Evolutionary conservation across 1,140 invertebrate genomes (phyloP).

Genomic region (Drosophila littoralis): DNA sequence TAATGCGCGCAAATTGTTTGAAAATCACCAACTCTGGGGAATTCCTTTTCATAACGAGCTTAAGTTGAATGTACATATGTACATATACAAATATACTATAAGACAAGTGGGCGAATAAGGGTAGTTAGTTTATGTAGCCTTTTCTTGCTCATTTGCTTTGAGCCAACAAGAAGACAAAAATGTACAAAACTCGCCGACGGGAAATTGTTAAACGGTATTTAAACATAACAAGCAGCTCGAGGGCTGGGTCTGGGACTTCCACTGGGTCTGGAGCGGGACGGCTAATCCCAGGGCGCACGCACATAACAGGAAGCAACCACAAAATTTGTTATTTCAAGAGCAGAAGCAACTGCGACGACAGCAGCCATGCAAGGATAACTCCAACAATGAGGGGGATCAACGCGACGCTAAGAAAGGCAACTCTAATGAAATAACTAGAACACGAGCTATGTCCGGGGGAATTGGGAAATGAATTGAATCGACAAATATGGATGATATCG

Average conservation of each 20-base stretch:
- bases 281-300: constrained; percentile 77
- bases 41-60: constrained; percentile 46
- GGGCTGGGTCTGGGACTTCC: constrained; percentile 21
- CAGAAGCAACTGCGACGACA: constrained; percentile 12
- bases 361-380: constrained; percentile 58
- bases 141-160: constrained; percentile 53
- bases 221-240: constrained; percentile 57
- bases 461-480: neutral
- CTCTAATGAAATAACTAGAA: constrained; percentile 69
- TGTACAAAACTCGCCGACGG: constrained; percentile 56
- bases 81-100: neutral
- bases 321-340: constrained; percentile 80
- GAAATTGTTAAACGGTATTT: constrained; percentile 83
- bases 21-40: constrained; percentile 66
- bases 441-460: neutral
- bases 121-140: constrained; percentile 33
- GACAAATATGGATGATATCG: constrained; percentile 10
- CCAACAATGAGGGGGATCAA: constrained; percentile 65
- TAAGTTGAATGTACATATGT: constrained; percentile 5
- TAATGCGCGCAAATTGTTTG: constrained; percentile 75
- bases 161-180: constrained; percentile 27
- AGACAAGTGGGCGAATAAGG: constrained; percentile 33
- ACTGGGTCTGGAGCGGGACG: constrained; percentile 23
- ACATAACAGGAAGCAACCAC: constrained; percentile 79
- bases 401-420: constrained; percentile 41